A percentile compares a stretch with the other conserved stretches of the same genome.
phyloP scores from a whole-genome alignment of 2,888 invertebrate species.

The Agelastica alni region DNA sequence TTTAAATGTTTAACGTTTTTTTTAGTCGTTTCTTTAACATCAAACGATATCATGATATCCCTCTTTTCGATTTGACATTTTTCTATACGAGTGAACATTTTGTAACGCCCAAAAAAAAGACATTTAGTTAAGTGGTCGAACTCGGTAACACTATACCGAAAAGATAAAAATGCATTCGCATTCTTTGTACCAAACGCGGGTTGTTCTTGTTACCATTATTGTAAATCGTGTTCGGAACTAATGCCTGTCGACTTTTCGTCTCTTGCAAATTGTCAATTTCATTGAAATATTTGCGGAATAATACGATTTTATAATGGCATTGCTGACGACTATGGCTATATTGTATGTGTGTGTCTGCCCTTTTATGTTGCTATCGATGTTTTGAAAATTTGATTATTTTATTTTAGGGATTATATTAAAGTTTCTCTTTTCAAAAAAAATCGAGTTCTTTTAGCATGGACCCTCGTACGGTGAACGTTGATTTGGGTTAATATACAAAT shows the following conservation, averaged over 20 bases:
- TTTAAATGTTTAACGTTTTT: neutral
- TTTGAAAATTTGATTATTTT: too few species aligned
- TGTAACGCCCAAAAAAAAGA: conserved; percentile 27
- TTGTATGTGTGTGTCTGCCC: too few species aligned
- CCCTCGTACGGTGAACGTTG: too few species aligned
- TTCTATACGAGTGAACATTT: conserved; percentile 40
- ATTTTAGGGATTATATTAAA: too few species aligned
- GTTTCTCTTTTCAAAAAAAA: too few species aligned
- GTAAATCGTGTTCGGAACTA: conserved; percentile 51
- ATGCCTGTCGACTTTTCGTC: conserved; percentile 50
- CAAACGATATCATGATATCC: conserved; percentile 33
- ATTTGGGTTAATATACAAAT: too few species aligned
- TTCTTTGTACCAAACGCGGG: conserved; percentile 44
- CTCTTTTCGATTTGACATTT: conserved; percentile 49
- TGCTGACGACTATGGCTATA: too few species aligned
- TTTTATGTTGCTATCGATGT: too few species aligned
- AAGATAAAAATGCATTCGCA: conserved; percentile 10
- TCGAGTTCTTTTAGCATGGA: too few species aligned
- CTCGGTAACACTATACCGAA: conserved; percentile 48
- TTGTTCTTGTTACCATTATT: conserved; percentile 47
- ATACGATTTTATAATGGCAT: conserved; percentile 16
- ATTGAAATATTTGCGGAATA: conserved; percentile 32
- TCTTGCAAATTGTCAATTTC: conserved; percentile 25
- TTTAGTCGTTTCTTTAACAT: conserved; percentile 31
- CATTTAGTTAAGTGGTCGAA: conserved; percentile 36